Conservation (phyloP, 2,113 vertebrate genomes). For the Rhineura floridana region DNA sequence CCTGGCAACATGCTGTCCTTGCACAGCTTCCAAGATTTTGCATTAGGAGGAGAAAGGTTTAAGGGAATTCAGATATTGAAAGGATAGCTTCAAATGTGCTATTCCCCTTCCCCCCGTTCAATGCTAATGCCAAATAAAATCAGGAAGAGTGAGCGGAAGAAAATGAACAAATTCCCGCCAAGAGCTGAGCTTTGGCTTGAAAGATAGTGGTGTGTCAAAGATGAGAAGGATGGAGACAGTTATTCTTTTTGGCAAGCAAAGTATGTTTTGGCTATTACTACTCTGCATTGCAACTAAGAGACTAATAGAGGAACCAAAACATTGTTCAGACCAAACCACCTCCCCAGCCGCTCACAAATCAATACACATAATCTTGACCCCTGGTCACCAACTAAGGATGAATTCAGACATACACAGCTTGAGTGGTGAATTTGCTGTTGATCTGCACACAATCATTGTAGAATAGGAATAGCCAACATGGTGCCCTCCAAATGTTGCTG, state of each 20-base stretch:
- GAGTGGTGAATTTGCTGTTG: background rate
- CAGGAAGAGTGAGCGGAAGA: constrained; percentile 8
- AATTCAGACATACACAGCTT: background rate
- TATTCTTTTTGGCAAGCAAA: background rate
- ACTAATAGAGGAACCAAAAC: background rate
- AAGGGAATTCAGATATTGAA: background rate
- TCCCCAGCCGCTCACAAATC: background rate
- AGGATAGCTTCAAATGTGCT: constrained; percentile 18
- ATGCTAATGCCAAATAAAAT: constrained; percentile 14
- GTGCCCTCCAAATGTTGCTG: too few species aligned
- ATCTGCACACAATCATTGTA: background rate
- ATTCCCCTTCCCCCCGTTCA: background rate
- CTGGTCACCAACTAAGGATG: background rate
- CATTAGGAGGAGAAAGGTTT: constrained; percentile 15
- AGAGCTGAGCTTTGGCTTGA: constrained; percentile 38
- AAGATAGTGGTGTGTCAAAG: background rate
- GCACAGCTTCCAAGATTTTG: background rate
- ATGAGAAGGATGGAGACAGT: background rate
- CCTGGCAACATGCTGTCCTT: constrained; percentile 1
- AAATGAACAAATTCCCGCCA: background rate
- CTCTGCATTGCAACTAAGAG: constrained; percentile 7
- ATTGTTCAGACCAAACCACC: background rate
- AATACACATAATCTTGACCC: background rate
- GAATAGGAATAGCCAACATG: too few species aligned
- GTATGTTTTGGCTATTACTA: background rate